Base-by-base conservation (phyloP, 1,140 invertebrate species). In the Pseudoatta argentina region DNA sequence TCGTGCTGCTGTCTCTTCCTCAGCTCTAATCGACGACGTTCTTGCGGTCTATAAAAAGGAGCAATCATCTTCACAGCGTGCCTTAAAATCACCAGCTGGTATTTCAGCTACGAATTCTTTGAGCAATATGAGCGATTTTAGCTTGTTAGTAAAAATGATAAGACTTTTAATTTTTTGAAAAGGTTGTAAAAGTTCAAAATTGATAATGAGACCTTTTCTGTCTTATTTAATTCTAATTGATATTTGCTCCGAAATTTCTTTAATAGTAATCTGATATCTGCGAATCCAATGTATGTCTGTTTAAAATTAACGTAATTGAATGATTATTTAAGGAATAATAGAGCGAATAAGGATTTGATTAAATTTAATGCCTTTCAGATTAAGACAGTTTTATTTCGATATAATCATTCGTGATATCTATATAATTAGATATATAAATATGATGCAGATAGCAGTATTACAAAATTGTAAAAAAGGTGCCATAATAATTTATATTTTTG, bases 41-140 rank as follows among this genome's bases (percentile, higher is more conserved):
- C 48, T 69, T 71, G 77, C 48, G 51, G 48, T 30, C 5, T 39
- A 16, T 24, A 75, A 77, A 67, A 81, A 53, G 44, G 77, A 71
- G 64, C 30, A 57, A 66, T 66, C 27, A 12, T 81, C 48, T 39
- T 81, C 21, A 30, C 39, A n/a, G 24, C 12, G 8, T 67, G 16
- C 34, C 34, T 71, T 14, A 55, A 71, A 81, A 81, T 55, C 14
- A 34, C 77, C 18, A 1, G 12, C 34, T 24, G 48, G 48, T 71
- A 81, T 71, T 71, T 81, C 16, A 71, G 30, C n/a, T 6, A 55
- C 21, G 48, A 79, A 55, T 81, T 55, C 44, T 24, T 10, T 64
- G 21, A 77, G 39, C 8, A 48, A 16, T 27, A 6, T 4, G 39
- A 63, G 39, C 3, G 21, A 63, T 30, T 72, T 72, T 27, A 12